Evolutionary conservation across 2,888 invertebrate genomes (phyloP).

Genomic region (Parnassius orleans): DNA sequence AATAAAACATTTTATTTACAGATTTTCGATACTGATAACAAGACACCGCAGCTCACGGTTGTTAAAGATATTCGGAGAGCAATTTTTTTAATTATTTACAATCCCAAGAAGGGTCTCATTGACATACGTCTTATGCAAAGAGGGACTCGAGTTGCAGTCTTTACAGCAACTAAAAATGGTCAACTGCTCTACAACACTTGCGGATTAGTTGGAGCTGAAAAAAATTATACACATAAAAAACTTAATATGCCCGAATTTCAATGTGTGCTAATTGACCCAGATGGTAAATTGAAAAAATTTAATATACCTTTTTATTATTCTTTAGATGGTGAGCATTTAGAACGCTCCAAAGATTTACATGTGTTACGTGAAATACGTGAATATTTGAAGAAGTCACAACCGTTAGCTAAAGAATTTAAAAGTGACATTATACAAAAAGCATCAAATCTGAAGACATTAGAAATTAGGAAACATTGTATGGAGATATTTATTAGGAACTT

Average conservation of each 20-base stretch:
- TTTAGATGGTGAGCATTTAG: constrained; percentile 92
- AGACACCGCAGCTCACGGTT: constrained; percentile 63
- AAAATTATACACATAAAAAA: constrained; percentile 77
- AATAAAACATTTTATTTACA: constrained; percentile 39
- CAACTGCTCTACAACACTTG: constrained; percentile 90
- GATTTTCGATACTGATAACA: constrained; percentile 70
- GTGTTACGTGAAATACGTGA: constrained; percentile 88
- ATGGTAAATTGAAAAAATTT: constrained; percentile 90
- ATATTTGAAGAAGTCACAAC: constrained; percentile 81
- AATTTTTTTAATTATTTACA: constrained; percentile 95
- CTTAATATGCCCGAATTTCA: constrained; percentile 83
- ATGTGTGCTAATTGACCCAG: constrained; percentile 91
- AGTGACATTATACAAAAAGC: constrained; percentile 80
- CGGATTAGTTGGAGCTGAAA: constrained; percentile 87
- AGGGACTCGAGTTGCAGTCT: constrained; percentile 94
- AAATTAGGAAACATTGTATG: constrained; percentile 85
- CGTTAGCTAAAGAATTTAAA: constrained; percentile 70
- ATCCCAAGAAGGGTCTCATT: constrained; percentile 93
- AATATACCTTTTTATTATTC: constrained; percentile 95
- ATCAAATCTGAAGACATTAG: constrained; percentile 84
- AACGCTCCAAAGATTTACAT: constrained; percentile 93
- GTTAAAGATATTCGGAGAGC: constrained; percentile 81
- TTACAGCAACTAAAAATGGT: constrained; percentile 93
- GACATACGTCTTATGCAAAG: constrained; percentile 96
- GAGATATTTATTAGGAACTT: constrained; percentile 84